phyloP scores from a whole-genome alignment of 2,113 vertebrate genomes.

The Panthera leo region DNA sequence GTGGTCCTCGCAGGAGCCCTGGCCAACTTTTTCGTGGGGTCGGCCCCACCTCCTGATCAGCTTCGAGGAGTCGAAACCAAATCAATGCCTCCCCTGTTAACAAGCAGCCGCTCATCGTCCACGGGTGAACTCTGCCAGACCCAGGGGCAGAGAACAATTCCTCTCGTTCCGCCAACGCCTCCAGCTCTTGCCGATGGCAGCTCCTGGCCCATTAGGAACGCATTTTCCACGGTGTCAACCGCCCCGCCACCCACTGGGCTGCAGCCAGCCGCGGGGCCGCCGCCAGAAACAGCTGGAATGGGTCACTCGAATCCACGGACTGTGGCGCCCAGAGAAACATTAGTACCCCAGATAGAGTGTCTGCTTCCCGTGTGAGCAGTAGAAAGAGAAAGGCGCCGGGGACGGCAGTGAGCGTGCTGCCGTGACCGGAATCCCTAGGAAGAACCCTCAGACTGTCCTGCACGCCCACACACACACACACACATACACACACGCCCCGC shows the following conservation, averaged over 20 bases:
- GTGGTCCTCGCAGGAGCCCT: not conserved
- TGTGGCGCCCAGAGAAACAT: conserved; percentile 39
- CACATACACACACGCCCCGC: rapidly evolving
- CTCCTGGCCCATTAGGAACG: conserved; percentile 67
- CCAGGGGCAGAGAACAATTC: conserved; percentile 20
- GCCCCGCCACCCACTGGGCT: conserved; percentile 55
- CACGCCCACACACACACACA: not conserved
- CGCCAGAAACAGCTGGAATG: conserved; percentile 66
- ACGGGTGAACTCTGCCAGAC: conserved; percentile 22
- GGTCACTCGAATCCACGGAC: conserved; percentile 55
- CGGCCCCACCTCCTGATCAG: not conserved
- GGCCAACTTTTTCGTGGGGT: not conserved
- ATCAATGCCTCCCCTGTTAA: not conserved
- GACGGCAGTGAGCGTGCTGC: rapidly evolving
- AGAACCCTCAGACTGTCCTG: not conserved
- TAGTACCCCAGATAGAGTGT: conserved; percentile 64
- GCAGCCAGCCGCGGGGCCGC: not conserved
- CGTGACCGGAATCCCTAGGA: rapidly evolving
- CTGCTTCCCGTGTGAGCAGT: not conserved
- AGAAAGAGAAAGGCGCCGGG: not conserved
- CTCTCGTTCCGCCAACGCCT: conserved; percentile 51
- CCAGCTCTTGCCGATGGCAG: conserved; percentile 22
- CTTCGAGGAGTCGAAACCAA: not conserved
- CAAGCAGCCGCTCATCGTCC: conserved; percentile 47
- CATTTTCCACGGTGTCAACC: conserved; percentile 68